phyloP scores from a whole-genome alignment of 2,888 invertebrate genomes.

The Itoplectis maculator region DNA sequence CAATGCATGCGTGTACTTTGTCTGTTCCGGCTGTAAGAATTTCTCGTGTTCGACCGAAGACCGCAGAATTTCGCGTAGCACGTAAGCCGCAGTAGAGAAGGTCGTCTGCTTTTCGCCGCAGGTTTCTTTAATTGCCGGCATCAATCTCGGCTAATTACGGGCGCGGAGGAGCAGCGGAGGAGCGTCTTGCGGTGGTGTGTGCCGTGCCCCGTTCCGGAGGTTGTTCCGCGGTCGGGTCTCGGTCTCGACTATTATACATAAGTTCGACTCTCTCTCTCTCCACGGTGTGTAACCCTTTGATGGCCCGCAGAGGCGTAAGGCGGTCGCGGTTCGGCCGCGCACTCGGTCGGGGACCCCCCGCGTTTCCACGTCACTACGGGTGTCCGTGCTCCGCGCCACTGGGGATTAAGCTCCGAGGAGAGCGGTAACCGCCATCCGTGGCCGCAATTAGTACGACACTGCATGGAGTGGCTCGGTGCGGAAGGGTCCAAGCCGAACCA shows the following conservation, averaged over 20 bases:
- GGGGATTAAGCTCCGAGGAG: constrained; percentile 80
- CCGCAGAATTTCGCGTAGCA: constrained; percentile 51
- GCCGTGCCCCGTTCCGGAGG: constrained; percentile 47
- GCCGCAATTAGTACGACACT: constrained; percentile 83
- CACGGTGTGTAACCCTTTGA: constrained; percentile 76
- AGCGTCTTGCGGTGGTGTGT: constrained; percentile 77
- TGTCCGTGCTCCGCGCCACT: constrained; percentile 76
- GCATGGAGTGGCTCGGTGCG: constrained; percentile 79
- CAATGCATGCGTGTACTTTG: background rate
- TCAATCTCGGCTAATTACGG: constrained; percentile 82
- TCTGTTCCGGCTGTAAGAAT: background rate
- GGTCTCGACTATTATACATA: constrained; percentile 59
- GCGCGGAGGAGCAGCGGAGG: constrained; percentile 57
- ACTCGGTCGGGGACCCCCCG: constrained; percentile 26
- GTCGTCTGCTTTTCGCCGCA: constrained; percentile 67
- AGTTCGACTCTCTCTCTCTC: constrained; percentile 55
- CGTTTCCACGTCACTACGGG: constrained; percentile 13
- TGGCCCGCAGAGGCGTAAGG: constrained; percentile 76
- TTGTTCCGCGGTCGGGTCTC: constrained; percentile 72
- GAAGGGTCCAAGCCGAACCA: constrained; percentile 72
- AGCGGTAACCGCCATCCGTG: constrained; percentile 83
- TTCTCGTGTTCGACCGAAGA: background rate
- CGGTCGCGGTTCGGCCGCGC: background rate
- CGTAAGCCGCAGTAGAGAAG: constrained; percentile 46
- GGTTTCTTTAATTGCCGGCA: constrained; percentile 80